Conservation (phyloP, 1,140 invertebrate species). For the Drosophila hydei region DNA sequence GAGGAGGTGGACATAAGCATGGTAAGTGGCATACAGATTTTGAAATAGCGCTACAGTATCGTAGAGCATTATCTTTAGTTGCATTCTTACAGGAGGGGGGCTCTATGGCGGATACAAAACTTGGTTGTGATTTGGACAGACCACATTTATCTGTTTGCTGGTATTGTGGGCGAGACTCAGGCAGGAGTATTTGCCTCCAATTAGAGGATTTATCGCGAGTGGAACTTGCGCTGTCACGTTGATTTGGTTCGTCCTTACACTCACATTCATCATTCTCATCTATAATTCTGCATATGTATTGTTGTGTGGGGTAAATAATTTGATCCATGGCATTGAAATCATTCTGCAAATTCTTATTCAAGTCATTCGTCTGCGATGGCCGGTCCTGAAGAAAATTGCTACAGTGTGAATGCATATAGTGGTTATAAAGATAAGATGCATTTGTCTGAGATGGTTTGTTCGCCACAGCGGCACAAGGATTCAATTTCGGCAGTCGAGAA, state of each 20-base stretch:
- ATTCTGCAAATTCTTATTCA: not conserved
- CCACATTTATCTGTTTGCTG: not conserved
- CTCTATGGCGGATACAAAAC: not conserved
- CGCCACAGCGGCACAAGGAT: too few species aligned
- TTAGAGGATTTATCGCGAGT: not conserved
- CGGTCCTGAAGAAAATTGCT: not conserved
- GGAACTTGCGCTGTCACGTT: not conserved
- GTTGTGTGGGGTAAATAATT: conserved; percentile 37
- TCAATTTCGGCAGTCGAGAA: too few species aligned
- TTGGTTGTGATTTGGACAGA: not conserved
- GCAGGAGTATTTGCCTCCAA: not conserved
- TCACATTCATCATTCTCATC: not conserved
- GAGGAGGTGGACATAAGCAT: too few species aligned
- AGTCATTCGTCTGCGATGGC: conserved; percentile 11
- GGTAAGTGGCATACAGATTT: not conserved
- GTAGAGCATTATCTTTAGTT: too few species aligned
- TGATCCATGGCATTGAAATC: conserved; percentile 3
- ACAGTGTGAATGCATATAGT: conserved; percentile 1
- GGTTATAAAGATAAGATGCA: conserved; percentile 37
- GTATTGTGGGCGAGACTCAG: not conserved
- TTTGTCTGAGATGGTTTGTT: conserved; percentile 56
- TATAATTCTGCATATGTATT: not conserved
- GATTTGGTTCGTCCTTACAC: not conserved
- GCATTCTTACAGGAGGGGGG: too few species aligned
- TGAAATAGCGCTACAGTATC: not conserved